Conservation (phyloP, 2,888 invertebrate species). For the Pseudococcus longispinus region DNA sequence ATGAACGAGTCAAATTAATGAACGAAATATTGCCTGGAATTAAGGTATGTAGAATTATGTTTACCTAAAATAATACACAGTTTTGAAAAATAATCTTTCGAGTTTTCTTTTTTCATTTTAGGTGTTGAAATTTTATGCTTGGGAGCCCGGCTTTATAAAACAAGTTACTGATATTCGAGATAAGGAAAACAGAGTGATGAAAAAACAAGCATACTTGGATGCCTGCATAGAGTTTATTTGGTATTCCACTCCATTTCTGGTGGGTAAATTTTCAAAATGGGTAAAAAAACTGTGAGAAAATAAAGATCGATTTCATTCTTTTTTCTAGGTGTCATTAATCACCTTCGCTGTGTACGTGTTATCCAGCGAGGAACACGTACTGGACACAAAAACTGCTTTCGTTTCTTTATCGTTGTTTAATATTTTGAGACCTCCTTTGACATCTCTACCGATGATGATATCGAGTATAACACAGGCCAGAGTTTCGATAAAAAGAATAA, state of each 20-base stretch:
- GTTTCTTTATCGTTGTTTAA: conserved; percentile 97
- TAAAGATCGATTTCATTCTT: neutral
- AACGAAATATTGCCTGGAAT: conserved; percentile 60
- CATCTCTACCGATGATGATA: conserved; percentile 93
- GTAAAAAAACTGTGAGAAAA: neutral
- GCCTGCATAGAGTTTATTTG: conserved; percentile 68
- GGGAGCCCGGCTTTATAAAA: conserved; percentile 70
- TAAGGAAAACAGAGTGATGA: conserved; percentile 68
- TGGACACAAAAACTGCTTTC: conserved; percentile 91
- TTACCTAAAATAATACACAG: neutral
- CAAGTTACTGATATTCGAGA: conserved; percentile 67
- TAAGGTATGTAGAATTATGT: conserved; percentile 56
- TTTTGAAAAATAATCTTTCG: neutral
- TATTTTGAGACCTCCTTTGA: conserved; percentile 76
- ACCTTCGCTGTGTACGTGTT: conserved; percentile 89
- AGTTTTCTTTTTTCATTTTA: conserved; percentile 59
- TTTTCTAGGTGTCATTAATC: conserved; percentile 69
- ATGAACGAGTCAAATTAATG: conserved; percentile 66
- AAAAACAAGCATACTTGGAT: conserved; percentile 67
- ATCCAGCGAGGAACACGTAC: conserved; percentile 80
- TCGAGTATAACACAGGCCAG: conserved; percentile 64
- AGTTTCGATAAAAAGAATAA: conserved; percentile 68
- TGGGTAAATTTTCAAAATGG: conserved; percentile 62
- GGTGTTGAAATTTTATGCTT: conserved; percentile 70
- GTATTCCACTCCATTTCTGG: conserved; percentile 70